A percentile compares a stretch with the other conserved stretches of the same genome.
Evolutionary conservation across 92 coral and sea anemone species (phyloP).

Genomic region (Umimayanthus chanpuru): DNA sequence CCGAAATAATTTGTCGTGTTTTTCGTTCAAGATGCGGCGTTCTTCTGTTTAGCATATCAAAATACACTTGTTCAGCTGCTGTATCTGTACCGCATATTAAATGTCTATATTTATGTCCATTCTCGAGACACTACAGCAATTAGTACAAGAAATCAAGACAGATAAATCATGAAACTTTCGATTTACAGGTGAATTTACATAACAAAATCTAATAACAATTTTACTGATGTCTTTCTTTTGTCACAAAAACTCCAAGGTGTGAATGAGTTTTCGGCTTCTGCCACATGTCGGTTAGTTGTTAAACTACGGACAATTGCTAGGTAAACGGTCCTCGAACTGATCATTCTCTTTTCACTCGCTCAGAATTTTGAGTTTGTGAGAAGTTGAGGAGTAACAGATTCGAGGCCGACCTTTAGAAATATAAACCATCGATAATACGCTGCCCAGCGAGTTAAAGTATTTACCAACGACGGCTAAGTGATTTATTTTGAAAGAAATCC

Average conservation of each 20-base stretch:
- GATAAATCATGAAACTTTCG: neutral
- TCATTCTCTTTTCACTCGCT: no score
- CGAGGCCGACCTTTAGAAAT: no score
- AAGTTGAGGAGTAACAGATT: no score
- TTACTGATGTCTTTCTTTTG: neutral
- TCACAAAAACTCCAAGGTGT: neutral
- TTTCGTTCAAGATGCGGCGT: neutral
- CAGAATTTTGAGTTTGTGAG: no score
- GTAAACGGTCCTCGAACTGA: no score
- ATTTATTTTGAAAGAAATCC: no score
- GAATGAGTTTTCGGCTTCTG: conserved; percentile 4
- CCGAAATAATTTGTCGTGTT: neutral
- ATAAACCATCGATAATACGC: no score
- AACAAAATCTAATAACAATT: neutral
- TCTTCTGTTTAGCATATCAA: conserved; percentile 13
- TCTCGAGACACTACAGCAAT: neutral
- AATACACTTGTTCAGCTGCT: conserved; percentile 4
- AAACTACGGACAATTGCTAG: neutral
- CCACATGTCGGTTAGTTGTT: neutral
- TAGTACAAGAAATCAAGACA: neutral
- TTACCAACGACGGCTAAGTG: no score
- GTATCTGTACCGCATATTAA: neutral
- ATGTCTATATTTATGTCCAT: neutral
- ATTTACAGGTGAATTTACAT: neutral
- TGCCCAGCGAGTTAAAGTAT: no score